Conservation (phyloP, 2,797 vertebrate species). For the Melanotaenia trifasciata region DNA sequence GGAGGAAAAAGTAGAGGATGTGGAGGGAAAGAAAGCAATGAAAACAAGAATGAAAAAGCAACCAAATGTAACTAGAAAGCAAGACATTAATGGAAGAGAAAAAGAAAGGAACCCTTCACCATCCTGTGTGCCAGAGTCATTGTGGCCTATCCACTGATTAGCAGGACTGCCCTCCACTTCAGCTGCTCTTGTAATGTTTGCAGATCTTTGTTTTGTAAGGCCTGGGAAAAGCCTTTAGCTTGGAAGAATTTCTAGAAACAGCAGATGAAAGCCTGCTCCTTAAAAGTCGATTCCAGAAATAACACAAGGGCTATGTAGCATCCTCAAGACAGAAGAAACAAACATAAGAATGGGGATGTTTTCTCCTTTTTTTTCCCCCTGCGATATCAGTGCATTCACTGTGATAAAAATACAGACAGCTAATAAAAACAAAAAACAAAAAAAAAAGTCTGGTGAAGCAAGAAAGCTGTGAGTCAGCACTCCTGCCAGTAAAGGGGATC, state of each 20-base stretch:
- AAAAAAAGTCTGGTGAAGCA: conserved; percentile 24
- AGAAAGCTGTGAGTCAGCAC: conserved; percentile 47
- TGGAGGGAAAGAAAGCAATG: conserved; percentile 7
- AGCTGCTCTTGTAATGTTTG: conserved; percentile 63
- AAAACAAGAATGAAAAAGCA: conserved; percentile 23
- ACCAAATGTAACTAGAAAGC: conserved; percentile 49
- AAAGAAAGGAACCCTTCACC: conserved; percentile 54
- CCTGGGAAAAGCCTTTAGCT: conserved; percentile 69
- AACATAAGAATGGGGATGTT: neutral
- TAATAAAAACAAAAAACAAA: neutral
- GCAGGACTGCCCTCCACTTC: conserved; percentile 67
- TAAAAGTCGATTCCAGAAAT: conserved; percentile 33
- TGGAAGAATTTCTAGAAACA: conserved; percentile 24
- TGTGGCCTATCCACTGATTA: conserved; percentile 62
- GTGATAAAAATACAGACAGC: conserved; percentile 22
- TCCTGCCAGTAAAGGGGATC: conserved; percentile 41
- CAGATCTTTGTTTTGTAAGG: conserved; percentile 55
- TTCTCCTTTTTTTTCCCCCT: neutral
- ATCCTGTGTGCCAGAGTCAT: conserved; percentile 68
- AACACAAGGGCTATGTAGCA: conserved; percentile 5
- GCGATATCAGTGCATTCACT: neutral
- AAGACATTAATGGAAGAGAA: conserved; percentile 52
- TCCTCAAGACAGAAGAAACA: conserved; percentile 2
- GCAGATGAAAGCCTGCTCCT: conserved; percentile 30
- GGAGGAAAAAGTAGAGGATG: conserved; percentile 5